Evolutionary conservation across 2,888 invertebrate genomes (phyloP), one percentile per base, ranked within the genome.

Genomic region (Dendrolimus pini): DNA sequence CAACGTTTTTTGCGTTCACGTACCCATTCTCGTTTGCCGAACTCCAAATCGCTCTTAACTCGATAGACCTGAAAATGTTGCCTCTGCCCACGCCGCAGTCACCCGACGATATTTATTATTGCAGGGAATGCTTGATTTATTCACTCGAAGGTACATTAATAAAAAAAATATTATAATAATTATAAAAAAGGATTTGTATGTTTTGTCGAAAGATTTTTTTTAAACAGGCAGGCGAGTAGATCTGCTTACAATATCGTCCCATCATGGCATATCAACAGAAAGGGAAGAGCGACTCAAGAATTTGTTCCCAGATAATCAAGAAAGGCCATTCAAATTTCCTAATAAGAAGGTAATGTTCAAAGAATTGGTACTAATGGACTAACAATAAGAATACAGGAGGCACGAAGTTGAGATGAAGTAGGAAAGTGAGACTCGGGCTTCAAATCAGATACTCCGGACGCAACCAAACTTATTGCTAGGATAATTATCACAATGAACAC

Each of bases 1-100:
- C 94, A 7, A 94, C 94, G 8, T 97, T 96, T 84, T 96, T 97
- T 86, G 97, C 97, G 0, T 98, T 98, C 83, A 97, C 97, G 7
- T 98, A 96, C 83, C 98, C 98, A 1, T 97, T 94, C 85, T 95
- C 97, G 0, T 97, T 96, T 77, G 92, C 93, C 0, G 97, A 98
- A 71, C 91, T 96, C 57, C 96, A 96, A 81, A 93, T 94, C 63
- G 93, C 94, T 70, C 86, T 97, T 41, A 92, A 92, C 65, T 92
- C 92, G 56, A 92, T 96, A 55, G 96, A 97, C 75, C 67, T 82
- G 60, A 93, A 92, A 78, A 92, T 93, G 89, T 72, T 90, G 18
- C 86, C 89, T 0, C 58, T 84, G 53, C 78, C 85, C 1, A 62
- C 77, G 1, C 71, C 82, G 47, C 80, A 78, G 60, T 69, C 79